Base-by-base conservation (phyloP, 1,140 invertebrate genomes). In the Aethina tumida region DNA sequence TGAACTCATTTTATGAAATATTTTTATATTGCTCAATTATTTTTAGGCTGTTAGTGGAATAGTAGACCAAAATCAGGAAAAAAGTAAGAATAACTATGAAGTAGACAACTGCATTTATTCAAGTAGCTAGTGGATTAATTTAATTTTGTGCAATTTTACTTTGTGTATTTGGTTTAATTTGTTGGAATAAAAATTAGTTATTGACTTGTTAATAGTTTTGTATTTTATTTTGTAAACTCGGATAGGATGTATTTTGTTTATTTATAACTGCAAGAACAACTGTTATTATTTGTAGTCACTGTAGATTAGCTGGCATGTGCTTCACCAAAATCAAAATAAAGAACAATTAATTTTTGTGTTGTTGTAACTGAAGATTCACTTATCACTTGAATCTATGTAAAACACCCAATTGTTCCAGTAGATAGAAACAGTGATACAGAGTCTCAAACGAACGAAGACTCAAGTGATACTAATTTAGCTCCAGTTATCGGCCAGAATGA, bases 381-480 rank as follows among this genome's bases (percentile, higher is more conserved):
- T n/a, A n/a, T n/a, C n/a, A n/a, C n/a, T n/a, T n/a, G n/a, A n/a
- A n/a, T n/a, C n/a, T n/a, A n/a, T n/a, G n/a, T n/a, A n/a, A n/a
- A n/a, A n/a, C n/a, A 19, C 44, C 44, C 52, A 39, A 43, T 54
- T 60, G 63, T 48, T 62, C 70, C 59, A 84, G 79, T 75, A 68
- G 84, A 86, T 55, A 73, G 80, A 55, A 83, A 85, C 55, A 90
- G 84, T 67, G 88, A 91, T 65, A 84, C 82, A 28, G 88, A 93
- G 65, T 90, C 87, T 8, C 84, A 90, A 63, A 85, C 79, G 27
- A 83, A 80, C 61, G 73, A 79, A 50, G 74, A 80, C 50, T 79
- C 79, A 40, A 77, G 77, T 52, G 76, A 79, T 49, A 81, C 78
- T 54, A 79, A 79, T 59, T 73, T 82, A 52, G 73, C 52, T 20